Conservation (phyloP, 2,113 vertebrate species). For the Illadopsis cleaveri region DNA sequence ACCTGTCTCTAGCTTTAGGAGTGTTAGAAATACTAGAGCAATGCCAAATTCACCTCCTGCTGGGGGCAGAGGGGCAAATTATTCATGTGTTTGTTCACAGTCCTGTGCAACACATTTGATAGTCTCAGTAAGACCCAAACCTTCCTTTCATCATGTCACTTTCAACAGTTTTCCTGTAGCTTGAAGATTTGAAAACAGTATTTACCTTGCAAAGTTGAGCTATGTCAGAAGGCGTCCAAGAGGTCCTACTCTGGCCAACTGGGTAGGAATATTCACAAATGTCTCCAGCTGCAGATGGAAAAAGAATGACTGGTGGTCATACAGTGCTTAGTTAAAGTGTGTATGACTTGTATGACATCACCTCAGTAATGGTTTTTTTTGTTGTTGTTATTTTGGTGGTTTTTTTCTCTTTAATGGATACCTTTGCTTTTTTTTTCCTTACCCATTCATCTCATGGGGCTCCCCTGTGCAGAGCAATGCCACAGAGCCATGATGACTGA, state of each 20-base stretch:
- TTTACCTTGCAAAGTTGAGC: neutral
- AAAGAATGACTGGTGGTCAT: neutral
- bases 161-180: neutral
- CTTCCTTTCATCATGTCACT: neutral
- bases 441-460: neutral
- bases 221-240: neutral
- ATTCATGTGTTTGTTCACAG: neutral
- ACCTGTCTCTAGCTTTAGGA: neutral
- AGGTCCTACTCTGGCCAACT: neutral
- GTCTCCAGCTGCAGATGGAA: neutral
- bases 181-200: neutral
- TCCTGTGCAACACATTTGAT: neutral
- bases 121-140: neutral
- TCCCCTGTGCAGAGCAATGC: neutral
- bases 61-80: neutral
- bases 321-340: neutral
- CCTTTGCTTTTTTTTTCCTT: neutral
- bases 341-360: neutral
- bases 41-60: neutral
- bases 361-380: neutral
- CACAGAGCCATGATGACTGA: neutral
- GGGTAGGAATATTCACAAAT: neutral
- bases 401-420: neutral
- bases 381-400: no score
- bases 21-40: neutral